A percentile compares a stretch with the other conserved stretches of the same genome.
Evolutionary conservation across 2,113 vertebrate species (phyloP).

Genomic region (Rousettus leschenaultii): DNA sequence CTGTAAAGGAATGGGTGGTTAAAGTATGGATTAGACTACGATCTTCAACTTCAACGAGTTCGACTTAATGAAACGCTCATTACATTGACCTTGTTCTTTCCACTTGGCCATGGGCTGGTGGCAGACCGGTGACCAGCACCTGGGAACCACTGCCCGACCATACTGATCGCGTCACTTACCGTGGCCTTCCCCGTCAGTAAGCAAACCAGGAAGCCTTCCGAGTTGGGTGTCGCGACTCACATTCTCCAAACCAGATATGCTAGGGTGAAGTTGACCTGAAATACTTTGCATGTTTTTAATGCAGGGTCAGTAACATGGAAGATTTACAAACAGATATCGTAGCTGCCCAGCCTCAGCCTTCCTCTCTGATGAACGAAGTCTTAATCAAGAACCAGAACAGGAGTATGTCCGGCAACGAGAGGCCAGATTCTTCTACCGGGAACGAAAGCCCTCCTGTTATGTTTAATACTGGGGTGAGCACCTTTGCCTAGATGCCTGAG

Average conservation of each 20-base stretch:
- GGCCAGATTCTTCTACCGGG: slow-evolving; percentile 80
- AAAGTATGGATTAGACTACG: not conserved
- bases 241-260: not conserved
- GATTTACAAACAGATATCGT: slow-evolving; percentile 90
- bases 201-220: not conserved
- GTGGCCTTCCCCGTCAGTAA: not conserved
- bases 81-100: not conserved
- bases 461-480: slow-evolving; percentile 92
- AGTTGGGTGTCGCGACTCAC: not conserved
- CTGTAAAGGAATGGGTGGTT: not conserved
- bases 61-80: not conserved
- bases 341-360: slow-evolving; percentile 88
- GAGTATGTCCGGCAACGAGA: not conserved
- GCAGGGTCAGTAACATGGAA: slow-evolving; percentile 92
- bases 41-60: not conserved
- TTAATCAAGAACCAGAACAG: not conserved
- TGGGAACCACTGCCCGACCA: not conserved
- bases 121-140: not conserved
- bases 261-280: not conserved
- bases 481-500: not conserved
- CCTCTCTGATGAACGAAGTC: slow-evolving; percentile 87
- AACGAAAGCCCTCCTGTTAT: slow-evolving; percentile 90
- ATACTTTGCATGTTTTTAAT: slow-evolving; percentile 13
- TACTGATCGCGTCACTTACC: not conserved
- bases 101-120: not conserved